Conservation (phyloP, 2,797 vertebrate genomes). For the Chlorospingus semifuscus region DNA sequence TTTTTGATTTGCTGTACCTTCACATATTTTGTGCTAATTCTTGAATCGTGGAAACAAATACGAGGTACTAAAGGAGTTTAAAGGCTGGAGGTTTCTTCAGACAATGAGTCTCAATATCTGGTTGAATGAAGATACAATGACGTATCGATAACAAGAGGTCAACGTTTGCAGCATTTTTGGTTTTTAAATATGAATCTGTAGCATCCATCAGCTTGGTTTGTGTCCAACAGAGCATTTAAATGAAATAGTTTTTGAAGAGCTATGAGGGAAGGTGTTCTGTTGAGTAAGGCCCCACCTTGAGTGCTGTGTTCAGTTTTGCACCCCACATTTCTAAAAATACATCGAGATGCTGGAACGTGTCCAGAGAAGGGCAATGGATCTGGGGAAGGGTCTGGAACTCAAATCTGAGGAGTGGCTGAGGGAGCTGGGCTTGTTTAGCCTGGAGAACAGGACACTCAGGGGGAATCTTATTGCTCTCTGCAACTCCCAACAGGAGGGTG, state of each 20-base stretch:
- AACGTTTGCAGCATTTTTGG: background rate
- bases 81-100: background rate
- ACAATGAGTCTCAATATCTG: background rate
- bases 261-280: background rate
- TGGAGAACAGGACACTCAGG: background rate
- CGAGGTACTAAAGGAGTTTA: background rate
- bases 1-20: background rate
- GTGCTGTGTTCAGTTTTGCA: background rate
- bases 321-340: background rate
- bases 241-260: background rate
- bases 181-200: background rate
- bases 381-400: background rate
- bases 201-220: background rate
- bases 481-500: background rate
- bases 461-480: background rate
- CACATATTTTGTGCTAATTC: background rate
- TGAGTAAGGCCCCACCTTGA: background rate
- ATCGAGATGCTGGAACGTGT: accelerated
- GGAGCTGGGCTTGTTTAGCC: background rate
- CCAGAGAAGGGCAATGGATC: background rate
- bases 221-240: background rate
- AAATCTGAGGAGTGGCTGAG: background rate
- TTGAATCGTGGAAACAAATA: background rate
- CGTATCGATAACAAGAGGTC: background rate
- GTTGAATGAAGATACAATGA: background rate